Conservation (phyloP, 2,888 invertebrate species). For the Sclerodermus sp. region DNA sequence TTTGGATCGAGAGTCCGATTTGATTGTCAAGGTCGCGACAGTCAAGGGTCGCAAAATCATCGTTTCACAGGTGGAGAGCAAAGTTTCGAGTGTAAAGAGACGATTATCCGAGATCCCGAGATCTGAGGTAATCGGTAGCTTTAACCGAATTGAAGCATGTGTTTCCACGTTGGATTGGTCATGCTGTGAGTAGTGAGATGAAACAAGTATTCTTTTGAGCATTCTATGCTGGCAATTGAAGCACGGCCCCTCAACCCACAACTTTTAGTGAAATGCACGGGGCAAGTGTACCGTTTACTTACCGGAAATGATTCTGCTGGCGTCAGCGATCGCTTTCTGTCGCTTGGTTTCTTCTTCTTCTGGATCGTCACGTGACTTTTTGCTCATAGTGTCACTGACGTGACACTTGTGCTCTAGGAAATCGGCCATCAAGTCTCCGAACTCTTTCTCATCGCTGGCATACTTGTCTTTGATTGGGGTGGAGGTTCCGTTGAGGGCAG, state of each 20-base stretch:
- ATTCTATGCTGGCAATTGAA: conserved; percentile 36
- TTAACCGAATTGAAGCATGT: conserved; percentile 27
- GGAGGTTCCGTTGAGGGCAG: conserved; percentile 56
- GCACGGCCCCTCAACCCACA: conserved; percentile 54
- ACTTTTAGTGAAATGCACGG: conserved; percentile 7
- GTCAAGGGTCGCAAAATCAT: no score
- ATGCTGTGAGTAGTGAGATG: conserved; percentile 20
- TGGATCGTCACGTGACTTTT: conserved; percentile 46
- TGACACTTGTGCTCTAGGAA: conserved; percentile 53
- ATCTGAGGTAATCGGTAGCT: no score
- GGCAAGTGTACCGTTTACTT: conserved; percentile 33
- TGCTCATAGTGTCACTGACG: conserved; percentile 47
- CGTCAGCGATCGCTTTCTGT: conserved; percentile 51
- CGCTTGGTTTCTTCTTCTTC: conserved; percentile 52
- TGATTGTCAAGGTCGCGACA: no score
- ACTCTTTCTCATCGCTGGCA: conserved; percentile 55
- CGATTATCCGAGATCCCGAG: neutral
- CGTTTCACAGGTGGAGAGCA: neutral
- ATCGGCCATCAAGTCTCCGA: conserved; percentile 53
- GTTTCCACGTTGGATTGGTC: conserved; percentile 25
- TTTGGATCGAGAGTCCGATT: no score
- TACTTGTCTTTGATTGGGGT: conserved; percentile 57
- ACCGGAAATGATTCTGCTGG: conserved; percentile 54
- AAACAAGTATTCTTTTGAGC: neutral
- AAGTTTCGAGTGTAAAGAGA: conserved; percentile 5